These are phyloP conservation scores for Halictus rubicundus DNA, from an alignment of 1,140 invertebrate genomes.

Conservation along the genomic window DNA sequence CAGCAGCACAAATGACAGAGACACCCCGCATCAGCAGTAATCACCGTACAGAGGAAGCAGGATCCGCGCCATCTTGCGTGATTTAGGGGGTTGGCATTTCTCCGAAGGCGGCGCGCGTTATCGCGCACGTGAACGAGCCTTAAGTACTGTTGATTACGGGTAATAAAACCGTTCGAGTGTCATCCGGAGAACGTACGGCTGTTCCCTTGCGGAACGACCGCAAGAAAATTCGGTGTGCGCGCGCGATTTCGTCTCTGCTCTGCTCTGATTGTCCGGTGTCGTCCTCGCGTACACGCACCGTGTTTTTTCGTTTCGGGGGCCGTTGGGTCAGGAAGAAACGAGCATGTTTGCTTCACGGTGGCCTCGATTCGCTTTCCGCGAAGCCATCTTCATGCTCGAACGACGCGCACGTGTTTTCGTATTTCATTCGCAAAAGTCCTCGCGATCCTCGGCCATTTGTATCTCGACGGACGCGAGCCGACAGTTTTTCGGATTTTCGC, in stretches of 20 bases:
- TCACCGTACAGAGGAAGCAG: no score
- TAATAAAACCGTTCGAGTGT: slow-evolving; percentile 78
- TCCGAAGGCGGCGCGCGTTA: slow-evolving; percentile 72
- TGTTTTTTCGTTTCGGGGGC: slow-evolving; percentile 30
- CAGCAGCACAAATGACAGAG: no score
- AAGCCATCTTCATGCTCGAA: slow-evolving; percentile 71
- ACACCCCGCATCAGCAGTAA: no score
- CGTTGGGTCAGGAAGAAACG: slow-evolving; percentile 13
- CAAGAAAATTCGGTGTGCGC: slow-evolving; percentile 62
- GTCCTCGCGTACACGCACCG: not conserved
- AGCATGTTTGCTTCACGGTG: slow-evolving; percentile 39
- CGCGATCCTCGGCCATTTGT: not conserved
- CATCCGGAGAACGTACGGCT: slow-evolving; percentile 70
- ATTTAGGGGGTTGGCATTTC: slow-evolving; percentile 68
- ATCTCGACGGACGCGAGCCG: not conserved
- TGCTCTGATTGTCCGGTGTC: slow-evolving; percentile 17
- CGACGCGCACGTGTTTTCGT: slow-evolving; percentile 50
- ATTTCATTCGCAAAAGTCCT: slow-evolving; percentile 27
- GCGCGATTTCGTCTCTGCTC: not conserved
- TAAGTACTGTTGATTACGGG: slow-evolving; percentile 74
- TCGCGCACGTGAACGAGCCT: slow-evolving; percentile 63
- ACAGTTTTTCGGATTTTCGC: slow-evolving; percentile 22
- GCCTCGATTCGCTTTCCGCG: slow-evolving; percentile 63
- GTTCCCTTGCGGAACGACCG: slow-evolving; percentile 62
- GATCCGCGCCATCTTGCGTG: slow-evolving; percentile 33